These are phyloP conservation scores for Oreohelix idahoensis DNA, from an alignment of 1,140 invertebrate species.

Conservation along the genomic window DNA sequence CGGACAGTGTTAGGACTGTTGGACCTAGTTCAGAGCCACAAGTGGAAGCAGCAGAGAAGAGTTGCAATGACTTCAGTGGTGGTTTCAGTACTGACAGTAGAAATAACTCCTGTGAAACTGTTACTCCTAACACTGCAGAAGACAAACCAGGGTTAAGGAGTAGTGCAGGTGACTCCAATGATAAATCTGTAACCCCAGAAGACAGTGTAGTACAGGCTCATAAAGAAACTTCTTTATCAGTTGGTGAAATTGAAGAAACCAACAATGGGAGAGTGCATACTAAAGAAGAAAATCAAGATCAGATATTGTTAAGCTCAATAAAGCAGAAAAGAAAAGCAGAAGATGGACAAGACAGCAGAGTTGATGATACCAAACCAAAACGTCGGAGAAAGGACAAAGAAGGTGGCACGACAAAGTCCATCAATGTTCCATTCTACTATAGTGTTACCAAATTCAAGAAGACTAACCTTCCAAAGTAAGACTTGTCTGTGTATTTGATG, in stretches of 20 bases:
- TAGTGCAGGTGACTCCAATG: background rate
- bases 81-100: background rate
- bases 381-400: background rate
- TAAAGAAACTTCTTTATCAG: background rate
- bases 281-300: background rate
- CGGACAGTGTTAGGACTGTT: background rate
- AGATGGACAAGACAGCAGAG: background rate
- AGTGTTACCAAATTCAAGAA: conserved; percentile 24
- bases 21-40: background rate
- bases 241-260: background rate
- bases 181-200: background rate
- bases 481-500: background rate
- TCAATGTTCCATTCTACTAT: conserved; percentile 34
- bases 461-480: conserved; percentile 34
- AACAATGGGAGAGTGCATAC: background rate
- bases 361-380: background rate
- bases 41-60: background rate
- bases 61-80: background rate
- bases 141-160: background rate
- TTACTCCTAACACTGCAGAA: background rate
- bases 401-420: background rate
- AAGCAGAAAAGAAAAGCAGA: conserved; percentile 15
- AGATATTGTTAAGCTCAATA: background rate
- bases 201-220: background rate
- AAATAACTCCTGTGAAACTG: background rate